Evolutionary conservation across 2,797 vertebrate species (phyloP), one percentile per base, ranked within the genome.

Genomic region (Rhadinocentrus ornatus): DNA sequence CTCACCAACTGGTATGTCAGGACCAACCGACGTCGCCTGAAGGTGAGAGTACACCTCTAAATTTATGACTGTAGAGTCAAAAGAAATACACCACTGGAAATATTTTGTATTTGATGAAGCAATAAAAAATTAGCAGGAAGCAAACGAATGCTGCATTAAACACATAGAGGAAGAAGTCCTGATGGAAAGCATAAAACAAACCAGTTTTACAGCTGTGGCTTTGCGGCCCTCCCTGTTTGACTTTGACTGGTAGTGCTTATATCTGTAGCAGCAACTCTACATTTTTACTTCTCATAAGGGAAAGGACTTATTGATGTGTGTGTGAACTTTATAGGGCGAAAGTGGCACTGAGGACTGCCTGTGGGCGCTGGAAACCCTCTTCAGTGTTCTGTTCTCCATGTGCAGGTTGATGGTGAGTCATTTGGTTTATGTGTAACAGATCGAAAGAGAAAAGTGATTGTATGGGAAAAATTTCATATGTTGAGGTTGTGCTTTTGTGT

Each of bases 1-100:
- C 94, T 99, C 68, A 99, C 98, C 84, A 99, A 99, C 87, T 99
- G 98, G 98, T 99, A 99, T 3, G 96, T 99, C 71, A 93, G 98
- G 85, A 99, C 95, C 92, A 99, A 99, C 91, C 96, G 97, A 66
- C 94, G 96, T 77, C 95, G 98, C 13, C 92, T 99, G 60, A 99
- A 99, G 96, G 98, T 99, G 92, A 91, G 95, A 69, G 35, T 34
- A 18, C 22, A 10, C 3, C 15, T 59, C 24, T 12, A 24, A 69
- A 46, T 65, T 44, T 2, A 26, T 29, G 34, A 13, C n/a, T 29
- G 1, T 16, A 48, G 15, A 37, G 29, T 41, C 31, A 20, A 22
- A 22, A 53, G 6, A 53, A 29, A 12, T 24, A 29, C 3, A 24
- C 2, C 9, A 50, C 22, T 34, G 31, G 12, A 69, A 52, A 8